These are phyloP conservation scores for Megaleporinus macrocephalus DNA, from an alignment of 2,113 vertebrate genomes.

Conservation along the genomic window DNA sequence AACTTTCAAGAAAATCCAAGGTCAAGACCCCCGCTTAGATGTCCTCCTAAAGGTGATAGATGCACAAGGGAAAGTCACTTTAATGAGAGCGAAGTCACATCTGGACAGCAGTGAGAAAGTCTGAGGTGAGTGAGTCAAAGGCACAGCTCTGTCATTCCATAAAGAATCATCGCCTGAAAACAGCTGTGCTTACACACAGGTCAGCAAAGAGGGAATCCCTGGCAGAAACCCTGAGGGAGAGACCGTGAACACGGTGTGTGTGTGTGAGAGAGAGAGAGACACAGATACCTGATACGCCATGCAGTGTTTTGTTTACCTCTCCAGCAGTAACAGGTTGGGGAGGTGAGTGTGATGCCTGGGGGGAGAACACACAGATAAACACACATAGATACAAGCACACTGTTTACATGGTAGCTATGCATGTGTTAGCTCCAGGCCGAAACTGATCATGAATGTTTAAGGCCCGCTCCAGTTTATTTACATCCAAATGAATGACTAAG, in stretches of 20 bases:
- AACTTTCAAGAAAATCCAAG: too few species aligned
- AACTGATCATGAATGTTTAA: too few species aligned
- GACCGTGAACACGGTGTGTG: background rate
- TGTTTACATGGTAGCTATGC: slow-evolving; percentile 19
- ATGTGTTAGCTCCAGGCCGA: background rate
- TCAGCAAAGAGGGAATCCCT: slow-evolving; percentile 23
- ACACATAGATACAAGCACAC: background rate
- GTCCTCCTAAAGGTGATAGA: background rate
- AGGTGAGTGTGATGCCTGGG: background rate
- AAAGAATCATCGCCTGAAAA: background rate
- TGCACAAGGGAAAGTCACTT: background rate
- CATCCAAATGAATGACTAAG: too few species aligned
- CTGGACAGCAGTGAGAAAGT: slow-evolving; percentile 10
- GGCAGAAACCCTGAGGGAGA: background rate
- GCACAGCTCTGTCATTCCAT: background rate
- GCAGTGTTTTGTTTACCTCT: slow-evolving; percentile 17
- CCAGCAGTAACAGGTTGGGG: slow-evolving; percentile 2
- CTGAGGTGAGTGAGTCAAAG: background rate
- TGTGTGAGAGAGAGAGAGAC: background rate
- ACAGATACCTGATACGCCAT: background rate
- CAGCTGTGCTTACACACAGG: slow-evolving; percentile 19
- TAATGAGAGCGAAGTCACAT: slow-evolving; percentile 4
- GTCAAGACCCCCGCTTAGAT: too few species aligned
- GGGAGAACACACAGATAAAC: background rate
- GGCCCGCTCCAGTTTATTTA: too few species aligned